Percentiles rank a stretch among this genome's conserved stretches.
Evolutionary conservation across 1,140 invertebrate genomes (phyloP).

Genomic region (Ooceraea biroi): DNA sequence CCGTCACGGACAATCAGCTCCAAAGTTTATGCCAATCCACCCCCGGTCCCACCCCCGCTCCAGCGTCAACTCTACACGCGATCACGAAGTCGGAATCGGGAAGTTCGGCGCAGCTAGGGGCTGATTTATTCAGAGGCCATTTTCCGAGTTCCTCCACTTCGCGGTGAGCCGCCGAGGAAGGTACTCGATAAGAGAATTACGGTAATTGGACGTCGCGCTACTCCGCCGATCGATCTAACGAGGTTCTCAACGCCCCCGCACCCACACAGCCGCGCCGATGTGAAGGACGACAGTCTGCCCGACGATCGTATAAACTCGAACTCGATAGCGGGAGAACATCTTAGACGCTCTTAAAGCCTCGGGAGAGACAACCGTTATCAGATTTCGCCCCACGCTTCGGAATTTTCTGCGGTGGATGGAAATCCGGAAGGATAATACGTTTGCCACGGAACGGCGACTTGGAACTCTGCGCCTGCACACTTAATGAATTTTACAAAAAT

Average conservation of each 20-base stretch:
- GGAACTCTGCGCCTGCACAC: neutral
- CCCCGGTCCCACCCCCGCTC: neutral
- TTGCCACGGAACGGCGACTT: neutral
- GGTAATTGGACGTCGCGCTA: conserved; percentile 72
- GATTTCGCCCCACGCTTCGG: conserved; percentile 17
- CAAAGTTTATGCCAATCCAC: conserved; percentile 70
- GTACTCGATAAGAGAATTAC: conserved; percentile 73
- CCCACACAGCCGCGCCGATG: neutral
- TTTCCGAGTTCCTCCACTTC: conserved; percentile 68
- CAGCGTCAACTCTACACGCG: conserved; percentile 61
- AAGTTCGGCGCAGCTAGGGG: conserved; percentile 61
- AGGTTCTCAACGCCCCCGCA: conserved; percentile 65
- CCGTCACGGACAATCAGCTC: conserved; percentile 73
- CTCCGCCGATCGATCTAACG: conserved; percentile 71
- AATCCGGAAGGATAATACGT: conserved; percentile 5
- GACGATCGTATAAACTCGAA: conserved; percentile 52
- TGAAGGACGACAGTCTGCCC: conserved; percentile 16
- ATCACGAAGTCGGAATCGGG: conserved; percentile 67
- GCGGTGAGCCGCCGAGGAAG: conserved; percentile 50
- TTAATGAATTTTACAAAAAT: conserved; percentile 3
- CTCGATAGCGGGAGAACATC: conserved; percentile 32
- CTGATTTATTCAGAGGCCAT: conserved; percentile 74
- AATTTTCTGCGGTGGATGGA: conserved; percentile 34
- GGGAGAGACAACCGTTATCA: conserved; percentile 45
- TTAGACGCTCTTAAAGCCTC: conserved; percentile 34